Base-by-base conservation (phyloP, 1,140 invertebrate genomes). In the Drosophila ogumai region DNA sequence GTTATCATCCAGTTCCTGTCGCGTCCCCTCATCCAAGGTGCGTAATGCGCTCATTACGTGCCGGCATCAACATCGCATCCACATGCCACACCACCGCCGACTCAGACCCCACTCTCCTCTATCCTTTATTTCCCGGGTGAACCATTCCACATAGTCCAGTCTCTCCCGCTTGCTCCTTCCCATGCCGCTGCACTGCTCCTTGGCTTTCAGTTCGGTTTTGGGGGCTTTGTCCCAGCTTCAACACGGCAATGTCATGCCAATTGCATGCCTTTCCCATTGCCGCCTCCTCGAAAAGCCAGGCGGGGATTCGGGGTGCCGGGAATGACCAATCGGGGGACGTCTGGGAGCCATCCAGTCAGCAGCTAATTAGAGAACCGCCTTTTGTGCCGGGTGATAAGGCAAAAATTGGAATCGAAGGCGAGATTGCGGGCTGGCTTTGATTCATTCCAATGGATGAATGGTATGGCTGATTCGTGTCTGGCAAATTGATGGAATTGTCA, bases 41-140 rank as follows among this genome's bases (percentile, higher is more conserved):
- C 84, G 84, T 87, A 87, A 87, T 87, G 84, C 84, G 84, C 84
- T 87, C 84, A 87, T 87, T 87, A 87, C 84, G 84, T 88, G 84
- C 86, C 72, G 82, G 75, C 82, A 87, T 79, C 79, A 77, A 68
- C 80, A 76, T 71, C 68, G 60, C 78, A 71, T 68, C 59, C 66
- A 55, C 75, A 74, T 66, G 71, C 69, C 81, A 84, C 60, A 74
- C 56, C 78, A 75, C 36, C 43, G 58, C 75, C 64, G 55, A 40
- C 79, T 79, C 56, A 60, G 69, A 31, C 46, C 28, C 55, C 58
- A 46, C 41, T 58, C 56, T 40, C 25, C 58, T 32, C 52, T 38
- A 38, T 38, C 34, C 52, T 55, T 55, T 38, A 38, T 38, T 55
- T 55, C 52, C 34, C 52, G 61, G 38, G 38, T 61, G 61, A 65